Percentiles rank a stretch among this genome's conserved stretches.
Evolutionary conservation across 2,888 invertebrate species (phyloP).

Genomic region (Oxyteleia sp.): DNA sequence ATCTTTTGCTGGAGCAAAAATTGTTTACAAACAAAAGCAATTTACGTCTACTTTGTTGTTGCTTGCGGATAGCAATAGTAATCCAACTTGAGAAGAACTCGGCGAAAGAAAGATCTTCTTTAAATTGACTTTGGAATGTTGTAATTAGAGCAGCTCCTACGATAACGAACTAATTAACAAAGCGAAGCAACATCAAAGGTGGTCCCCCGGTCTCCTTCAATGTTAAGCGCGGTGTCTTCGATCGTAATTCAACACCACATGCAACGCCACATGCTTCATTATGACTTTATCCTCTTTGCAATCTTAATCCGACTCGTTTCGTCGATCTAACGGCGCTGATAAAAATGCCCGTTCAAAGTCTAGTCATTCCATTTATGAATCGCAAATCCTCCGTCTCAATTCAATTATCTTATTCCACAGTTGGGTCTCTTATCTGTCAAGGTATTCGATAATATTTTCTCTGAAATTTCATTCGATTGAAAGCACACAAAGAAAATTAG

Average conservation of each 20-base stretch:
- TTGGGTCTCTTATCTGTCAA: constrained; percentile 5
- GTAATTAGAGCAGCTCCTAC: constrained; percentile 53
- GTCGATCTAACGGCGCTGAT: constrained; percentile 16
- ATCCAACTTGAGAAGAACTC: constrained; percentile 6
- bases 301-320: constrained; percentile 17
- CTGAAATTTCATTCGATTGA: constrained; percentile 23
- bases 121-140: constrained; percentile 59
- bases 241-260: constrained; percentile 13
- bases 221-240: constrained; percentile 29
- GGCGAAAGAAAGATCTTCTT: constrained; percentile 48
- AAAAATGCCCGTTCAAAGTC: constrained; percentile 7
- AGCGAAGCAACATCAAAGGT: constrained; percentile 69
- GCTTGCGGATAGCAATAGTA: constrained; percentile 14
- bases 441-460: constrained; percentile 13
- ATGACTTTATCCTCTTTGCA: constrained; percentile 12
- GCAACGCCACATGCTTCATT: constrained; percentile 28
- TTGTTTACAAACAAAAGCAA: not conserved
- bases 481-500: constrained; percentile 34
- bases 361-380: constrained; percentile 20
- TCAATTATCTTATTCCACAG: constrained; percentile 7
- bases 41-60: not conserved
- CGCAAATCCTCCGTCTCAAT: constrained; percentile 10
- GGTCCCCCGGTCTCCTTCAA: constrained; percentile 7
- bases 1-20: too few relatives aligned
- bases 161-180: constrained; percentile 75